A percentile compares a stretch with the other conserved stretches of the same genome.
These are phyloP conservation scores for Colostygia pectinataria DNA, from an alignment of 2,888 invertebrate species.

Conservation along the genomic window DNA sequence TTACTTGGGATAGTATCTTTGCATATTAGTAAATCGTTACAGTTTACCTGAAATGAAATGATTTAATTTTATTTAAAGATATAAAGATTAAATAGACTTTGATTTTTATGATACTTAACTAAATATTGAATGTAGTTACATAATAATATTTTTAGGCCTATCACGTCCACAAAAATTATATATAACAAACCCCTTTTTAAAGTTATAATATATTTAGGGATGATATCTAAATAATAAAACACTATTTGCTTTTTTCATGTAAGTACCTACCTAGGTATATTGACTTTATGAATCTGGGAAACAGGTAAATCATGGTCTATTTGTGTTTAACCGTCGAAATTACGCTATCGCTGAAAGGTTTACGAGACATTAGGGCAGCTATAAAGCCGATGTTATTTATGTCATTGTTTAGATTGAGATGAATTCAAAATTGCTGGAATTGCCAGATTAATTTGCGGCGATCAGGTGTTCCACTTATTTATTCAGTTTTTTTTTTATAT, in stretches of 20 bases:
- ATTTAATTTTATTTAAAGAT: too few relatives aligned
- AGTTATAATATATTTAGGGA: too few relatives aligned
- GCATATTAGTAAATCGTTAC: conserved; percentile 13
- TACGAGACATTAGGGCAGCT: conserved; percentile 19
- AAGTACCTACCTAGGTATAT: too few relatives aligned
- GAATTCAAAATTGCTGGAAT: conserved; percentile 11
- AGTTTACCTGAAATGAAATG: conserved; percentile 30
- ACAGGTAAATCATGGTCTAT: conserved; percentile 16
- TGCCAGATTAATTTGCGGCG: conserved; percentile 5
- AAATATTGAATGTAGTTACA: too few relatives aligned
- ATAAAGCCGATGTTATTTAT: conserved; percentile 22
- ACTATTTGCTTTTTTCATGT: too few relatives aligned
- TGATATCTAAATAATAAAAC: too few relatives aligned
- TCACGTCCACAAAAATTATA: too few relatives aligned
- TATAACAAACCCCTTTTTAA: too few relatives aligned
- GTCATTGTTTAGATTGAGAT: conserved; percentile 21
- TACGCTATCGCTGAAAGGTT: conserved; percentile 27
- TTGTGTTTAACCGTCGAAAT: conserved; percentile 17
- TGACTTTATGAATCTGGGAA: neutral
- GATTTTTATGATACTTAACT: too few relatives aligned
- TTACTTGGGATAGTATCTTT: conserved; percentile 5
- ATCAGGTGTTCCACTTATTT: conserved; percentile 14
- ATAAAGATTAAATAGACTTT: too few relatives aligned
- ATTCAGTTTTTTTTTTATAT: conserved; percentile 5
- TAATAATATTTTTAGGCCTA: too few relatives aligned